Evolutionary conservation across 2,113 vertebrate species (phyloP).

Genomic region (Macheiramphus alcinus): DNA sequence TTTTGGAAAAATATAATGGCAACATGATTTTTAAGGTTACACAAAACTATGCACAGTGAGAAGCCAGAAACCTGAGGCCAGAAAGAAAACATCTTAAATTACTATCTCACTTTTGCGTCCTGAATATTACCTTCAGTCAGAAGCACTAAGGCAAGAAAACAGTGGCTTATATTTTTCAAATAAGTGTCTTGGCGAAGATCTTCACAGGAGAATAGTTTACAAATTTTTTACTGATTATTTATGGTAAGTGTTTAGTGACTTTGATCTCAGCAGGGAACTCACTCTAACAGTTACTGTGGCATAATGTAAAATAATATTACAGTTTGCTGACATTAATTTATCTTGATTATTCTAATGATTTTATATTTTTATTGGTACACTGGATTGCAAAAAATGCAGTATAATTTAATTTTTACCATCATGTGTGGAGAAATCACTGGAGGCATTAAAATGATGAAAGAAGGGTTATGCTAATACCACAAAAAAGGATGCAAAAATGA

Average conservation of each 20-base stretch:
- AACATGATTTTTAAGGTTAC: neutral
- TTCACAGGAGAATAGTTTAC: neutral
- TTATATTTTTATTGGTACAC: slow-evolving; percentile 63
- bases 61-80: neutral
- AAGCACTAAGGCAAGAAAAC: slow-evolving; percentile 12
- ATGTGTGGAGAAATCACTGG: slow-evolving; percentile 56
- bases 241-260: slow-evolving; percentile 6
- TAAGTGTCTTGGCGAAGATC: neutral
- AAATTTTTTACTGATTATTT: slow-evolving; percentile 9
- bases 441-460: slow-evolving; percentile 71
- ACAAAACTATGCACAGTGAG: neutral
- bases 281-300: slow-evolving; percentile 1
- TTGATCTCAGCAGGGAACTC: slow-evolving; percentile 20
- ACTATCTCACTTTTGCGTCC: slow-evolving; percentile 11
- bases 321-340: slow-evolving; percentile 55
- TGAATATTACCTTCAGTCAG: slow-evolving; percentile 26
- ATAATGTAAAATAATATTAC: slow-evolving; percentile 52
- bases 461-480: slow-evolving; percentile 69
- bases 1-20: neutral
- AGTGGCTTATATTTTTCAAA: slow-evolving; percentile 29
- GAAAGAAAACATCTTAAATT: slow-evolving; percentile 27
- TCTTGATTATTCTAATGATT: slow-evolving; percentile 71
- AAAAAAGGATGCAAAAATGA: slow-evolving; percentile 75
- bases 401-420: slow-evolving; percentile 69
- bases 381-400: slow-evolving; percentile 44